These are phyloP conservation scores for Brachionichthys hirsutus DNA, from an alignment of 2,113 vertebrate species.

Conservation along the genomic window DNA sequence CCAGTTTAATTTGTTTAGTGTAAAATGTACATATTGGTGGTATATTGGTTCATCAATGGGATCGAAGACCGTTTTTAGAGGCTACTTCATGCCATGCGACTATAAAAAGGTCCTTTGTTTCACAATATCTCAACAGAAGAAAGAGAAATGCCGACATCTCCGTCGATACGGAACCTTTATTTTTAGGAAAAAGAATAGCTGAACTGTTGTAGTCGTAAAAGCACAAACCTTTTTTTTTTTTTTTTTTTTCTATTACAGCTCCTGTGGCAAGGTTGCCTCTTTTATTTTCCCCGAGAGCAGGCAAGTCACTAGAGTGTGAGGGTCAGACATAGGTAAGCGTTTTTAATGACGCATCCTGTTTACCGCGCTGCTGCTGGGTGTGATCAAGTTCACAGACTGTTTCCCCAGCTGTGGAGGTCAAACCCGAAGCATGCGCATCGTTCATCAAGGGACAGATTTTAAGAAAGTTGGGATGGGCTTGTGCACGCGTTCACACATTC, in stretches of 20 bases:
- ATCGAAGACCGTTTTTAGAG: not conserved
- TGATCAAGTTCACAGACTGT: slow-evolving; percentile 69
- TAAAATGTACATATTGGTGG: not conserved
- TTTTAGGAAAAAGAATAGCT: slow-evolving; percentile 13
- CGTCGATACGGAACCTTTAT: not conserved
- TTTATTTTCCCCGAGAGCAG: slow-evolving; percentile 5
- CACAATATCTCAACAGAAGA: not conserved
- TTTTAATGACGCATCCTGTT: slow-evolving; percentile 86
- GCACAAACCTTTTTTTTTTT: slow-evolving; percentile 19
- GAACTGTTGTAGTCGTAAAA: slow-evolving; percentile 18
- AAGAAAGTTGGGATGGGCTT: not conserved
- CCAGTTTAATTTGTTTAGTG: not conserved
- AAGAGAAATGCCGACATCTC: slow-evolving; percentile 2
- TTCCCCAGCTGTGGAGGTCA: slow-evolving; percentile 56
- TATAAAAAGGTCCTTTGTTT: not conserved
- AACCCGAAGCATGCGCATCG: slow-evolving; percentile 28
- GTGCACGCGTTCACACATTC: not conserved
- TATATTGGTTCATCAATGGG: not conserved
- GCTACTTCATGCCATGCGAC: not conserved
- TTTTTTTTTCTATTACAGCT: slow-evolving; percentile 15
- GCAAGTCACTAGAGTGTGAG: slow-evolving; percentile 42
- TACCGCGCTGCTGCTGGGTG: slow-evolving; percentile 81
- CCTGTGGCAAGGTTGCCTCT: slow-evolving; percentile 42
- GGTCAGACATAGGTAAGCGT: slow-evolving; percentile 59
- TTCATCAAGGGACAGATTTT: slow-evolving; percentile 26